Base-by-base conservation (phyloP, 2,888 invertebrate genomes). In the Lasioglossum calceatum region DNA sequence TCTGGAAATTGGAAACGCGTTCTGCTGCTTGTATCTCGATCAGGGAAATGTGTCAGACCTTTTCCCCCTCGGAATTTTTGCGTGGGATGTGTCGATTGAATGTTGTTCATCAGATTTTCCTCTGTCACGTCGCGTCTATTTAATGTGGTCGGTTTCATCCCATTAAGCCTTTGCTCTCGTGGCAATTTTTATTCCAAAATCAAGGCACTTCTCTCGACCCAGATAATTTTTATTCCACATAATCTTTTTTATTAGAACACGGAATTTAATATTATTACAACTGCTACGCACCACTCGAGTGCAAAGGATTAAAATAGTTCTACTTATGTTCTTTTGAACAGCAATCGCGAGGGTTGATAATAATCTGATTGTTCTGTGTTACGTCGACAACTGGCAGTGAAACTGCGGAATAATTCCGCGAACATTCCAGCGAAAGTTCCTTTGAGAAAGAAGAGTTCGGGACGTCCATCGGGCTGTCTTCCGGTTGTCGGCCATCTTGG, bases 401-500 rank as follows among this genome's bases (percentile, higher is more conserved):
- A 54, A 54, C 23, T 7, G 54, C 54, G 23, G 3, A 54, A 54
- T 10, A 54, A 54, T 54, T 54, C 10, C n/a, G 8, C 8, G n/a
- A 54, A n/a, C 8, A 54, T 54, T n/a, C 23, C 50, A 54, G 54
- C 54, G 23, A n/a, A 54, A n/a, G 54, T 54, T 54, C 10, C 23
- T 54, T 4, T 23, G 23, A 10, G 10, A 54, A 54, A n/a, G 50
- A 54, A 23, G 23, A 54, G 23, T 54, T 23, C 54, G 3, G 54
- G n/a, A 54, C 54, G 27, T 27, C 14, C 61, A 14, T 27, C 61
- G 61, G 27, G 27, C 64, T 27, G 64, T 50, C 67, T 39, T 36
- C 23, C 70, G 70, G 36, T 70, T 36, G 32, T 19, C 70, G 36
- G 70, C 70, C 70, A 70, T 70, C 70, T 70, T 70, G 70, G 39